Percentiles rank a stretch among this genome's conserved stretches.
Evolutionary conservation across 2,113 vertebrate genomes (phyloP).

Genomic region (Lycocorax pyrrhopterus): DNA sequence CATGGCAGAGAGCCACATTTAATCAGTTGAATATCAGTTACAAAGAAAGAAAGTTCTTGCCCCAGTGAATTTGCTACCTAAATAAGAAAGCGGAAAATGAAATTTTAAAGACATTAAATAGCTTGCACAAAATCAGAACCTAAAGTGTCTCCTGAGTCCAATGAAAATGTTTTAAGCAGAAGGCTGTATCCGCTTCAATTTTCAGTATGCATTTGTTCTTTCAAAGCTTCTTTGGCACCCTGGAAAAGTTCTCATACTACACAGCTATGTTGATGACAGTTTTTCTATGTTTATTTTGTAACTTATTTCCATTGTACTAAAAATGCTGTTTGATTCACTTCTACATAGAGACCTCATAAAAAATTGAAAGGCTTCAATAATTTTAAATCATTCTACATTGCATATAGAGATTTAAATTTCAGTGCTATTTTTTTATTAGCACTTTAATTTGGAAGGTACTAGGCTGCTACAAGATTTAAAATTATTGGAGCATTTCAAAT

Average conservation of each 20-base stretch:
- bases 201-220: background rate
- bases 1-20: background rate
- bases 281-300: conserved; percentile 47
- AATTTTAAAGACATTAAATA: background rate
- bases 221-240: background rate
- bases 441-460: conserved; percentile 72
- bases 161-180: background rate
- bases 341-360: conserved; percentile 64
- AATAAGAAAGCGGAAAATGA: background rate
- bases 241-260: background rate
- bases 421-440: conserved; percentile 72
- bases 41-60: background rate
- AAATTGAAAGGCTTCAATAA: conserved; percentile 73
- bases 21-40: background rate
- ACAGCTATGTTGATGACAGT: background rate
- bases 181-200: background rate
- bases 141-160: background rate
- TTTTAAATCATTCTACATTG: conserved; percentile 70
- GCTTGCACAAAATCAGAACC: background rate
- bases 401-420: conserved; percentile 72
- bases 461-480: conserved; percentile 75
- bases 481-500: conserved; percentile 77
- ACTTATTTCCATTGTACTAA: conserved; percentile 48
- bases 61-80: background rate
- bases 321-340: conserved; percentile 60